Conservation (phyloP, 2,797 vertebrate genomes). For the Apogon talboti region DNA sequence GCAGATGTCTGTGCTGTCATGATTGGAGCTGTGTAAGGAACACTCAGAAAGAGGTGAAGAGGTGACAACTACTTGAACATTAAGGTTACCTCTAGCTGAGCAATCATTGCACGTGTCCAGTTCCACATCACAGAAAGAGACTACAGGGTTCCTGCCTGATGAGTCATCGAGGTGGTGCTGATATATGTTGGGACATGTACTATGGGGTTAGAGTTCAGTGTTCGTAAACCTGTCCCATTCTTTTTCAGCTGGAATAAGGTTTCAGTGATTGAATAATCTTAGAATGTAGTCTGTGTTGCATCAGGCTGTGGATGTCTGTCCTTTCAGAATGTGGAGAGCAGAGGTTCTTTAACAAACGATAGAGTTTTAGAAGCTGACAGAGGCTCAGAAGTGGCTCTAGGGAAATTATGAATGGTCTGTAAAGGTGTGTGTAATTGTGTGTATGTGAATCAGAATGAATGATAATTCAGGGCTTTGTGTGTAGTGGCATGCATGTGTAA, state of each 20-base stretch:
- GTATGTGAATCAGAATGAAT: slow-evolving; percentile 32
- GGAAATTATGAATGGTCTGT: slow-evolving; percentile 26
- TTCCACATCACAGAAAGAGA: neutral
- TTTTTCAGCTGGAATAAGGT: neutral
- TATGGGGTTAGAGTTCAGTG: slow-evolving; percentile 17
- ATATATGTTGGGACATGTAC: slow-evolving; percentile 7
- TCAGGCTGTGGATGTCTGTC: neutral
- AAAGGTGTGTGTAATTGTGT: slow-evolving; percentile 9
- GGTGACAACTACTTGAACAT: slow-evolving; percentile 1
- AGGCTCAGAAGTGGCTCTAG: neutral
- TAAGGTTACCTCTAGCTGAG: slow-evolving; percentile 5
- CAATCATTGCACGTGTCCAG: neutral
- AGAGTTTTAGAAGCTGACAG: neutral
- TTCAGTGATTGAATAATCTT: slow-evolving; percentile 2
- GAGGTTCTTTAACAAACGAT: neutral
- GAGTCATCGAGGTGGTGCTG: neutral
- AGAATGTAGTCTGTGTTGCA: slow-evolving; percentile 14
- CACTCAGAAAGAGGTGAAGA: neutral
- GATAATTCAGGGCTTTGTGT: slow-evolving; percentile 39
- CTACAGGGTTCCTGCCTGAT: neutral
- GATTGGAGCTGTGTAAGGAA: neutral
- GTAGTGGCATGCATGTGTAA: slow-evolving; percentile 32
- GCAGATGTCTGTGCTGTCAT: slow-evolving; percentile 2
- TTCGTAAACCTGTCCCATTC: neutral
- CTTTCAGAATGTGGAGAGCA: neutral